phyloP scores from a whole-genome alignment of 92 coral and sea anemone species.

The Paragorgia papillata region DNA sequence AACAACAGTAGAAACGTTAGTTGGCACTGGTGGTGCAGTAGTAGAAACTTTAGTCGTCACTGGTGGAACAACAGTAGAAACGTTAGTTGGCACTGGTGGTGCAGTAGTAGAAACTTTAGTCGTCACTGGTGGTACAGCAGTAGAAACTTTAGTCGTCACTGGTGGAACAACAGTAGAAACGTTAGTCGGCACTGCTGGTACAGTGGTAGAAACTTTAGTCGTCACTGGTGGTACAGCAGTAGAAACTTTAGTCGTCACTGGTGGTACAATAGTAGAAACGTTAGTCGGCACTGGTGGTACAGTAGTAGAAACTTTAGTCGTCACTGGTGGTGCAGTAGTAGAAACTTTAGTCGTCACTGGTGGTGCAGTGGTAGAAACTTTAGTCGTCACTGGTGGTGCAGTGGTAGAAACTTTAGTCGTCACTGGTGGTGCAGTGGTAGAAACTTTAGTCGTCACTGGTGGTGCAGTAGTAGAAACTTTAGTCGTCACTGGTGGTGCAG shows the following conservation, averaged over 20 bases:
- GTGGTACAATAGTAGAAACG: not conserved
- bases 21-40: not conserved
- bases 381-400: not conserved
- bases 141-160: not conserved
- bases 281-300: not conserved
- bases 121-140: not conserved
- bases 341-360: not conserved
- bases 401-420: not conserved
- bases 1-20: not conserved
- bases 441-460: not conserved
- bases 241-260: not conserved
- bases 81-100: not conserved
- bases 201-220: not conserved
- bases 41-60: not conserved
- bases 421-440: not conserved
- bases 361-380: not conserved
- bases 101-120: not conserved
- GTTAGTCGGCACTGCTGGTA: not conserved
- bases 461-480: not conserved
- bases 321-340: not conserved
- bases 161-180: not conserved
- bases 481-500: constrained; percentile 1
- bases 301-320: not conserved
- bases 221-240: not conserved
- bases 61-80: not conserved